Evolutionary conservation across 2,797 vertebrate genomes (phyloP).

Genomic region (Microctenopoma steveboyesi): DNA sequence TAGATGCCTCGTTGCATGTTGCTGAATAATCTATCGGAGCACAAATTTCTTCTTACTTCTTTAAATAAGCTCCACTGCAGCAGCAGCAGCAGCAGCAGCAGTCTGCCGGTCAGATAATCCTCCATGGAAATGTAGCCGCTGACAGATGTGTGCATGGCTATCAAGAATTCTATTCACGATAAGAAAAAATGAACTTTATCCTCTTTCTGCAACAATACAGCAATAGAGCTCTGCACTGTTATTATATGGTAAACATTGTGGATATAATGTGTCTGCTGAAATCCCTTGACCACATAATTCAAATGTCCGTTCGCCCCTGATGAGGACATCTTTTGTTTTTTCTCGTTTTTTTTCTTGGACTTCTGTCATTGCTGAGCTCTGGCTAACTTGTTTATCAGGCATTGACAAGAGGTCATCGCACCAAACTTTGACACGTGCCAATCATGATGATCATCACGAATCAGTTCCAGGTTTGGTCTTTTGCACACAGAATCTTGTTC

Average conservation of each 20-base stretch:
- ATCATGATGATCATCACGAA: background rate
- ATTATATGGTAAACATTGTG: constrained; percentile 50
- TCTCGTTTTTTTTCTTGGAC: background rate
- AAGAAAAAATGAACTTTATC: constrained; percentile 67
- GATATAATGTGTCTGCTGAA: constrained; percentile 37
- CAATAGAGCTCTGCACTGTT: constrained; percentile 33
- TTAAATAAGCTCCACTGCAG: constrained; percentile 47
- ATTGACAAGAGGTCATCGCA: background rate
- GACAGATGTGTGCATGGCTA: constrained; percentile 71
- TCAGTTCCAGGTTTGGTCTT: background rate
- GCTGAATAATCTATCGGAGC: constrained; percentile 51
- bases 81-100: constrained; percentile 21
- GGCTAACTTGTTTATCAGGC: constrained; percentile 14
- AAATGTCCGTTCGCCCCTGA: constrained; percentile 21
- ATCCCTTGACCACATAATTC: constrained; percentile 31
- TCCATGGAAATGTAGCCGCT: constrained; percentile 54
- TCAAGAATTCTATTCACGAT: constrained; percentile 64
- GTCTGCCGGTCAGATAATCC: constrained; percentile 61
- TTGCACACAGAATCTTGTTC: background rate
- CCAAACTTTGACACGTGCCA: background rate
- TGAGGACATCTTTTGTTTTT: constrained; percentile 23
- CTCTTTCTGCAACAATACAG: constrained; percentile 52
- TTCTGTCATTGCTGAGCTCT: background rate
- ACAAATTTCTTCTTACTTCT: constrained; percentile 43
- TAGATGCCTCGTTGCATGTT: constrained; percentile 42